A percentile compares a stretch with the other conserved stretches of the same genome.
These are phyloP conservation scores for Eretmochelys imbricata DNA, from an alignment of 2,113 vertebrate species.

Conservation along the genomic window DNA sequence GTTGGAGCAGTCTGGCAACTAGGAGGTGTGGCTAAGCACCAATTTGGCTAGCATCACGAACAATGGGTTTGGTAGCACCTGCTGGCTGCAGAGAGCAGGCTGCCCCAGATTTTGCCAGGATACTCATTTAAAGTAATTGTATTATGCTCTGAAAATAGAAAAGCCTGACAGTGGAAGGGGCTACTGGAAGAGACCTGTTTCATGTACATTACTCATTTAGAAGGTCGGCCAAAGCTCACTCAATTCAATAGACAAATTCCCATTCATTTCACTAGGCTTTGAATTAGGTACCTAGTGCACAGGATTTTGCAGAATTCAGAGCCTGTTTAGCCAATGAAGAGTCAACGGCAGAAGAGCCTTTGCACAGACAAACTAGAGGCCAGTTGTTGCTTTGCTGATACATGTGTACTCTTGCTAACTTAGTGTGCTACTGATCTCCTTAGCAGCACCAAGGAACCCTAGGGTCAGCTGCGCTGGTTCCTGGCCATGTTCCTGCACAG, in stretches of 20 bases:
- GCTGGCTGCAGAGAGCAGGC: rapidly evolving
- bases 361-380: neutral
- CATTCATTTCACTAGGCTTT: neutral
- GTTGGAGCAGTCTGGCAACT: neutral
- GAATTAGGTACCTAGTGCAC: neutral
- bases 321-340: neutral
- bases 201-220: rapidly evolving
- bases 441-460: rapidly evolving
- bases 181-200: neutral
- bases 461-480: rapidly evolving
- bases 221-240: neutral
- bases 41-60: neutral
- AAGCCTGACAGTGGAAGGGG: neutral
- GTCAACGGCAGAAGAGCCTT: neutral
- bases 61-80: neutral
- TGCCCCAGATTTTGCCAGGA: neutral
- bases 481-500: rapidly evolving
- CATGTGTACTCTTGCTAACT: neutral
- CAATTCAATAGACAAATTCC: neutral
- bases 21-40: neutral
- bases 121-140: neutral
- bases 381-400: rapidly evolving
- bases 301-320: neutral
- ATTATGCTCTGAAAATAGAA: neutral
- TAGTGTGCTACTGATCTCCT: neutral